A percentile compares a stretch with the other conserved stretches of the same genome.
Conservation (phyloP, 2,797 vertebrate genomes). For the Psittacula echo region DNA sequence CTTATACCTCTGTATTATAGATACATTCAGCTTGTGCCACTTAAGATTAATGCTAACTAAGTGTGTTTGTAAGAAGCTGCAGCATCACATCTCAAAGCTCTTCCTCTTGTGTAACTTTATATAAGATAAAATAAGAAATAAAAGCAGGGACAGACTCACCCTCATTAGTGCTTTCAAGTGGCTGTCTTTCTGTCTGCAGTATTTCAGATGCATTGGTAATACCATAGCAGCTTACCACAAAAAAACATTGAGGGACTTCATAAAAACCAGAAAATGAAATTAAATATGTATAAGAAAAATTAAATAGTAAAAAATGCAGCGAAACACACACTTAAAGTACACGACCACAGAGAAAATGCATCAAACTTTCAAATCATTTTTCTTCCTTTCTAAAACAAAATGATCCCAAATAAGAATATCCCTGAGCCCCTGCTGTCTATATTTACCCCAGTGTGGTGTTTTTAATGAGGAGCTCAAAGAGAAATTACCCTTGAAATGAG, state of each 20-base stretch:
- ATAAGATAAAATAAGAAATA: not conserved
- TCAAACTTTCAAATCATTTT: not conserved
- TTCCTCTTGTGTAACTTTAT: not conserved
- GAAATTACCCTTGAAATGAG: not conserved
- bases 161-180: not conserved
- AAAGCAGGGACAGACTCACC: not conserved
- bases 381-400: not conserved
- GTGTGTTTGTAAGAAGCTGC: not conserved
- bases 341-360: not conserved
- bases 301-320: not conserved
- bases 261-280: not conserved
- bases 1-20: rapidly evolving
- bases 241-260: not conserved
- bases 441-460: not conserved
- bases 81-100: not conserved
- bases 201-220: not conserved
- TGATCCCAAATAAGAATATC: not conserved
- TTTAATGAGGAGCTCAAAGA: not conserved
- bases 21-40: not conserved
- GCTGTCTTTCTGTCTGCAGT: not conserved
- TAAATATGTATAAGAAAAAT: not conserved
- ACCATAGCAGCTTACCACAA: not conserved
- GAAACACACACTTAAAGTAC: not conserved
- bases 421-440: not conserved
- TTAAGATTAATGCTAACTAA: not conserved